A percentile compares a stretch with the other conserved stretches of the same genome.
Conservation (phyloP, 2,113 vertebrate genomes). For the Labeo catla region DNA sequence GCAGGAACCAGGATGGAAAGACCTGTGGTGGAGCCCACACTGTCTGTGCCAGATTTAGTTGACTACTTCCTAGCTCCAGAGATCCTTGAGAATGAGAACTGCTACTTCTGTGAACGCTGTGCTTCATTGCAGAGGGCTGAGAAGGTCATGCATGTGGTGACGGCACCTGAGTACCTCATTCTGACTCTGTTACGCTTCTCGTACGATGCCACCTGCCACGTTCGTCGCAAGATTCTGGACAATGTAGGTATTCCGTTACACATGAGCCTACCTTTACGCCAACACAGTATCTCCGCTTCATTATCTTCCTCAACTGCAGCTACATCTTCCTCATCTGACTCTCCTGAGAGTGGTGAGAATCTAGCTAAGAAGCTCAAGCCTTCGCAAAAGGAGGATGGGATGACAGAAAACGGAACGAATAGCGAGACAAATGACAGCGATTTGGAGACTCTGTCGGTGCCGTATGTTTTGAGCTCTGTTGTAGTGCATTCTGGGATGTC, state of each 20-base stretch:
- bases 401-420: slow-evolving; percentile 58
- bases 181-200: slow-evolving; percentile 96
- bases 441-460: slow-evolving; percentile 61
- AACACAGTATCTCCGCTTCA: slow-evolving; percentile 54
- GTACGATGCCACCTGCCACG: slow-evolving; percentile 92
- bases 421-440: slow-evolving; percentile 54
- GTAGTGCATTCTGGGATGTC: slow-evolving; percentile 98
- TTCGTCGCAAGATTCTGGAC: slow-evolving; percentile 95
- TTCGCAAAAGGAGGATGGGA: slow-evolving; percentile 74
- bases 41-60: slow-evolving; percentile 90
- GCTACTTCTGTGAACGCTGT: slow-evolving; percentile 96
- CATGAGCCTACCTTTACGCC: slow-evolving; percentile 86
- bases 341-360: slow-evolving; percentile 88
- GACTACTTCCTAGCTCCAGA: slow-evolving; percentile 97
- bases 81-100: slow-evolving; percentile 94
- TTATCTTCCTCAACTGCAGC: slow-evolving; percentile 39
- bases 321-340: slow-evolving; percentile 73
- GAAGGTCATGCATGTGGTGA: slow-evolving; percentile 90
- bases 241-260: slow-evolving; percentile 89
- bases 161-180: slow-evolving; percentile 96
- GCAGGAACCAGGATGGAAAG: slow-evolving; percentile 66
- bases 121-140: slow-evolving; percentile 93
- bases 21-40: slow-evolving; percentile 69
- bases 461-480: slow-evolving; percentile 91
- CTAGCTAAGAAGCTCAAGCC: slow-evolving; percentile 95